phyloP scores from a whole-genome alignment of 2,888 invertebrate genomes.

The Cheilosia urbana region DNA sequence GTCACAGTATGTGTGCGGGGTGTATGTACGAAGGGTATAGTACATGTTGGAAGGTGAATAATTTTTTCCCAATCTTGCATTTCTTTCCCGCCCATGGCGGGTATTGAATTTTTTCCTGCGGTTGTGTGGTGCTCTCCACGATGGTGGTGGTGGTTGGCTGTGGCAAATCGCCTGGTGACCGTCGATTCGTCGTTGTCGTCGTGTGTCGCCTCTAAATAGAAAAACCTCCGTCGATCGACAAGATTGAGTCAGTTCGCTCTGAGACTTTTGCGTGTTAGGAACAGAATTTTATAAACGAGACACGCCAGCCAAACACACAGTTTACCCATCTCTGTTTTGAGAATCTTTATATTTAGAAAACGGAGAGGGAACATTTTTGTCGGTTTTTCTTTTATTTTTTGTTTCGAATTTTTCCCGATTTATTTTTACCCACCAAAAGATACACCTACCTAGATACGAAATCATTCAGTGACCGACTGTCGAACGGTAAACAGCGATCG shows the following conservation, averaged over 20 bases:
- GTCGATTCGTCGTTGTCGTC: slow-evolving; percentile 72
- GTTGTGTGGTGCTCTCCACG: slow-evolving; percentile 79
- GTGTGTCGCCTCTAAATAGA: slow-evolving; percentile 81
- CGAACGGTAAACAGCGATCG: slow-evolving; percentile 29
- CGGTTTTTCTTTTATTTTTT: slow-evolving; percentile 26
- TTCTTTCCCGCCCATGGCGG: slow-evolving; percentile 59
- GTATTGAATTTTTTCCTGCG: slow-evolving; percentile 82
- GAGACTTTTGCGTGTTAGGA: slow-evolving; percentile 83
- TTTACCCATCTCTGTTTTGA: slow-evolving; percentile 12
- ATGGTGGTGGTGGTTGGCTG: slow-evolving; percentile 72
- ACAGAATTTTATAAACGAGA: slow-evolving; percentile 57
- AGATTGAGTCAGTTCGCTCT: slow-evolving; percentile 84
- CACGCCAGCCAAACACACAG: slow-evolving; percentile 9
- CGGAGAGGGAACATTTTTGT: slow-evolving; percentile 15
- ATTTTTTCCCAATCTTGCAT: slow-evolving; percentile 45
- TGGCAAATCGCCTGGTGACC: slow-evolving; percentile 78
- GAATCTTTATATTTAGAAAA: slow-evolving; percentile 35
- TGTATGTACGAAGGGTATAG: slow-evolving; percentile 46
- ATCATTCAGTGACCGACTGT: slow-evolving; percentile 43
- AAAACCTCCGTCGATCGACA: slow-evolving; percentile 83
- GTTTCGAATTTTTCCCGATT: slow-evolving; percentile 22
- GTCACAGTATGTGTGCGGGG: slow-evolving; percentile 50
- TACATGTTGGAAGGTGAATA: slow-evolving; percentile 58
- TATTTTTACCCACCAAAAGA: slow-evolving; percentile 25
- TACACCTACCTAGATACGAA: neutral